Conservation (phyloP, 2,113 vertebrate species). For the Perccottus glenii region DNA sequence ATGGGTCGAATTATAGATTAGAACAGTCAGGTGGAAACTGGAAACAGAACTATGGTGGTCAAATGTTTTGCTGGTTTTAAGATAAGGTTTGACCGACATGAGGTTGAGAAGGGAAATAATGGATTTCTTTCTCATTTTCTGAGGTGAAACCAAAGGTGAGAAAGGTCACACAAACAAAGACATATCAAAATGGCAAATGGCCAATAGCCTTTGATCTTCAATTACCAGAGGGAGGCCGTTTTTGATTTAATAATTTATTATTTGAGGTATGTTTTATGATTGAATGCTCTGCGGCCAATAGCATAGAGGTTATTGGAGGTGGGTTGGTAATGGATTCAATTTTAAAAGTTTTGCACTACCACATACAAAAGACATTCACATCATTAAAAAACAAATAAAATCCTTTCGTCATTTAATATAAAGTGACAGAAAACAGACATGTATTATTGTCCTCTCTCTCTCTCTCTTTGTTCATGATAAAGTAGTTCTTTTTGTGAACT, state of each 20-base stretch:
- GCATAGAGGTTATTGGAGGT: background rate
- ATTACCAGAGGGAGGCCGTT: conserved; percentile 16
- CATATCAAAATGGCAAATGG: conserved; percentile 46
- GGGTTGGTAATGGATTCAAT: background rate
- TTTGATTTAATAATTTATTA: conserved; percentile 28
- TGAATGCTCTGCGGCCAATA: background rate
- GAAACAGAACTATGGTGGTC: no score
- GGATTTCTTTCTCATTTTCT: conserved; percentile 47
- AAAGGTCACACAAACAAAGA: conserved; percentile 45
- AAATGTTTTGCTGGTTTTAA: background rate
- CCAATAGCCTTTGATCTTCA: conserved; percentile 36
- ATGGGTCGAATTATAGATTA: no score
- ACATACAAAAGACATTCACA: no score
- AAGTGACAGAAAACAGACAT: no score
- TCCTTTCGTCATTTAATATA: no score
- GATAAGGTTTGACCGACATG: conserved; percentile 41
- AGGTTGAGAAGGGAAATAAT: conserved; percentile 33
- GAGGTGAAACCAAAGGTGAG: conserved; percentile 16
- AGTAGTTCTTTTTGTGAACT: no score
- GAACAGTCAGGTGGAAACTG: no score
- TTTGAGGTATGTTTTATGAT: conserved; percentile 10
- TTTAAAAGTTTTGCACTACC: background rate
- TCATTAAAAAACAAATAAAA: no score
- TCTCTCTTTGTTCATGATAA: no score
- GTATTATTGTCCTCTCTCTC: no score